Base-by-base conservation (phyloP, 1,140 invertebrate species). In the Pristionchus pacificus region DNA sequence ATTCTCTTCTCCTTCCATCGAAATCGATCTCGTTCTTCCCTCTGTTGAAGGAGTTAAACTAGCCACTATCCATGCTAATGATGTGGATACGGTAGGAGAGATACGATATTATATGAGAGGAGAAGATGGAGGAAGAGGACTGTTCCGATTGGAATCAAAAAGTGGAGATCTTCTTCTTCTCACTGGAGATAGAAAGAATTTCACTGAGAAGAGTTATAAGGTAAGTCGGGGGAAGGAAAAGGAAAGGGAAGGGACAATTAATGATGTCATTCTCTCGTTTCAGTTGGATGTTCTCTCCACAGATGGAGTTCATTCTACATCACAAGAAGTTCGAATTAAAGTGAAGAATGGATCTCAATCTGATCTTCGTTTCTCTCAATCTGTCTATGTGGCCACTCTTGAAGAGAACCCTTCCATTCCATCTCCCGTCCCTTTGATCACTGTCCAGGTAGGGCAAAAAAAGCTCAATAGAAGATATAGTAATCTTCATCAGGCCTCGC, bases 1-100 rank as follows among this genome's bases (percentile, higher is more conserved):
- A 77, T 98, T 98, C 83, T 87, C 92, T 59, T 91, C 95, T 84
- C 90, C 92, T 0, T 90, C 92, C 0, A 97, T 97, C 81, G 27
- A 61, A 1, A 49, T 30, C 2, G 28, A 60, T 15, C 30, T 75
- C 3, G 19, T 65, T 27, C 61, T 75, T 6, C 74, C 74, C 6
- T 65, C 68, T 30, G 71, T 64, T 19, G 14, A 24, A n/a, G 63
- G 38, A 32, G 70, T 76, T 27, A 15, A 33, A 2, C n/a, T 76
- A 30, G 68, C 61, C 15, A 63, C 62, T 55, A 29, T 65, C 28
- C 29, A 2, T 38, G 71, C 74, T 6, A 57, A 24, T 0, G 74
- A 75, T 33, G 64, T 25, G 33, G 74, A 75, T 65, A 58, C 71
- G 2, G 38, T 33, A n/a, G 66, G 71, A 30, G 15, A 32, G 28